Evolutionary conservation across 2,797 vertebrate species (phyloP).

Genomic region (Lithobates sylvaticus): DNA sequence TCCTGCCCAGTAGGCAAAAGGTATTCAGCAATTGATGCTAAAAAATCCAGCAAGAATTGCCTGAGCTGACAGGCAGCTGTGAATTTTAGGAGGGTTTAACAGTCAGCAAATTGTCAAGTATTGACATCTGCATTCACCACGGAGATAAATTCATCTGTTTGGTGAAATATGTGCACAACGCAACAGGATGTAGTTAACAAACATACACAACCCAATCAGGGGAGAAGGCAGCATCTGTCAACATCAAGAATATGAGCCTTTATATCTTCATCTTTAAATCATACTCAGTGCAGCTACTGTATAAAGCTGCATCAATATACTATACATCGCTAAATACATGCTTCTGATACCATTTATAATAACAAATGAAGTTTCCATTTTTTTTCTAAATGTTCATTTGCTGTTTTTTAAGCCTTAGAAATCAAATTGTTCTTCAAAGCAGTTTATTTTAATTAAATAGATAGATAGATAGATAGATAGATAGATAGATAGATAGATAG

Average conservation of each 20-base stretch:
- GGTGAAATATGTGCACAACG: background rate
- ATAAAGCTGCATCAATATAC: background rate
- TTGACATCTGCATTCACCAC: background rate
- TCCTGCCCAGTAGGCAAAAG: too few species aligned
- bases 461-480: too few species aligned
- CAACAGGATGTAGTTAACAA: background rate
- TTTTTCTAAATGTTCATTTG: background rate
- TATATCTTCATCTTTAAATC: background rate
- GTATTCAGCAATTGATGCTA: too few species aligned
- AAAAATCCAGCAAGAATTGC: too few species aligned
- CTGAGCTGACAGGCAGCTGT: background rate
- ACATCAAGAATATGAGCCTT: background rate
- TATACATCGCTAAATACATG: background rate
- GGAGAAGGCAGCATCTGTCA: background rate
- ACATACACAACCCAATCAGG: background rate
- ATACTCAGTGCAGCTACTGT: too few species aligned
- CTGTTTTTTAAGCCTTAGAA: too few species aligned
- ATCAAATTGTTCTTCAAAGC: too few species aligned
- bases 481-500: background rate
- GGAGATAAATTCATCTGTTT: background rate
- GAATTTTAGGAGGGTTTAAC: background rate
- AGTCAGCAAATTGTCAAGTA: conserved; percentile 1
- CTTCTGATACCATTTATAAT: background rate
- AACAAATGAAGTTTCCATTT: background rate
- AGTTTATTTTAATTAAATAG: too few species aligned